These are phyloP conservation scores for Rhinolophus ferrumequinum DNA, from an alignment of 2,113 vertebrate species.

Conservation along the genomic window DNA sequence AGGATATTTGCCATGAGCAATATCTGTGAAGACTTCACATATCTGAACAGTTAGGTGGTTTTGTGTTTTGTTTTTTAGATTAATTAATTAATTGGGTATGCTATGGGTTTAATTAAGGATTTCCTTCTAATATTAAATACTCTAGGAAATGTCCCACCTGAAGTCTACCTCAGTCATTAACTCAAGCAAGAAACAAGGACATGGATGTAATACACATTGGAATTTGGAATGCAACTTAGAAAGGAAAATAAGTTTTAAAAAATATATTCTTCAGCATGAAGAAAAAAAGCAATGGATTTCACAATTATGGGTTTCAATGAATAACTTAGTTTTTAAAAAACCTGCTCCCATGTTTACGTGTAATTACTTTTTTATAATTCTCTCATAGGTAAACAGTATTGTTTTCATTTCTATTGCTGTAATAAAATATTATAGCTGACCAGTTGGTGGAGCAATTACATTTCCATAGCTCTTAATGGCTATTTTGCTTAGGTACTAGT, in stretches of 20 bases:
- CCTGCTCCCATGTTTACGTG: background rate
- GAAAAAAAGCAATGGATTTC: background rate
- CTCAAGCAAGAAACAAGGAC: background rate
- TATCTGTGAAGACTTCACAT: background rate
- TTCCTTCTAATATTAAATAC: slow-evolving; percentile 34
- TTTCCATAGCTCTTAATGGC: slow-evolving; percentile 85
- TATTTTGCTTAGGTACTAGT: slow-evolving; percentile 82
- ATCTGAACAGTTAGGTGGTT: background rate
- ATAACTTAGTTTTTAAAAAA: background rate
- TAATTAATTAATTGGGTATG: slow-evolving; percentile 16
- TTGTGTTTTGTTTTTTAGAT: slow-evolving; percentile 27
- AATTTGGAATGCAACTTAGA: slow-evolving; percentile 40
- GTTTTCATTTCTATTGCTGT: slow-evolving; percentile 76
- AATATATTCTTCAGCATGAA: background rate
- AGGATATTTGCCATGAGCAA: background rate
- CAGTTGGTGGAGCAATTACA: slow-evolving; percentile 91
- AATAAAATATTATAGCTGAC: slow-evolving; percentile 88
- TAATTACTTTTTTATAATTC: slow-evolving; percentile 45
- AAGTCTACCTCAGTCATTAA: slow-evolving; percentile 7
- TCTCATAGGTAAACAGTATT: slow-evolving; percentile 31
- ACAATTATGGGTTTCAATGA: slow-evolving; percentile 26
- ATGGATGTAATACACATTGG: background rate
- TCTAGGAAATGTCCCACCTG: background rate
- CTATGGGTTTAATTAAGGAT: background rate
- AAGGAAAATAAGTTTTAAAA: slow-evolving; percentile 33